These are phyloP conservation scores for Triplophysa tibetana DNA, from an alignment of 2,113 vertebrate species.

Conservation along the genomic window DNA sequence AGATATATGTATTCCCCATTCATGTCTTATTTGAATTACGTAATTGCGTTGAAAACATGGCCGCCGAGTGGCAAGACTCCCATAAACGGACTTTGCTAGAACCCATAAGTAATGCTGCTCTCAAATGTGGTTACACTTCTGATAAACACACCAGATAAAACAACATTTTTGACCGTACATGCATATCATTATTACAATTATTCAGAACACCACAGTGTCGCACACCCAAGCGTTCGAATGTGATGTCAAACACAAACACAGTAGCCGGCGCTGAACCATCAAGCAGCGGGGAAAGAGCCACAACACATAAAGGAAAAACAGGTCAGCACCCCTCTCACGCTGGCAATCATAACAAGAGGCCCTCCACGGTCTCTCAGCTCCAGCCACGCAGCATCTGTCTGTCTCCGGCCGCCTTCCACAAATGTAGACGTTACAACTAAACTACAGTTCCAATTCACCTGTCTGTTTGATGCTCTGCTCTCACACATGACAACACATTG, in stretches of 20 bases:
- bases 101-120: not conserved
- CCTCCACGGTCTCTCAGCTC: constrained; percentile 45
- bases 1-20: too few species aligned
- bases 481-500: constrained; percentile 97
- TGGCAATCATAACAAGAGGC: constrained; percentile 66
- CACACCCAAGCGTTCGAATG: not conserved
- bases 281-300: constrained; percentile 54
- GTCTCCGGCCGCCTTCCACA: constrained; percentile 61
- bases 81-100: too few species aligned
- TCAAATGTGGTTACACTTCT: not conserved
- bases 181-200: constrained; percentile 29
- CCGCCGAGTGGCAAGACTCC: too few species aligned
- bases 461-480: constrained; percentile 84
- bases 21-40: too few species aligned
- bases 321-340: constrained; percentile 72
- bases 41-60: too few species aligned
- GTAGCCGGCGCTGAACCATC: constrained; percentile 49
- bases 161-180: not conserved
- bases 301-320: constrained; percentile 49
- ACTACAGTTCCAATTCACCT: constrained; percentile 88
- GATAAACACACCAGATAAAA: constrained; percentile 9
- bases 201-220: constrained; percentile 14
- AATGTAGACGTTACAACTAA: constrained; percentile 74
- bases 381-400: constrained; percentile 64
- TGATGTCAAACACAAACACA: constrained; percentile 15